A percentile compares a stretch with the other conserved stretches of the same genome.
These are phyloP conservation scores for Augochlora pura DNA, from an alignment of 1,140 invertebrate species.

Conservation along the genomic window DNA sequence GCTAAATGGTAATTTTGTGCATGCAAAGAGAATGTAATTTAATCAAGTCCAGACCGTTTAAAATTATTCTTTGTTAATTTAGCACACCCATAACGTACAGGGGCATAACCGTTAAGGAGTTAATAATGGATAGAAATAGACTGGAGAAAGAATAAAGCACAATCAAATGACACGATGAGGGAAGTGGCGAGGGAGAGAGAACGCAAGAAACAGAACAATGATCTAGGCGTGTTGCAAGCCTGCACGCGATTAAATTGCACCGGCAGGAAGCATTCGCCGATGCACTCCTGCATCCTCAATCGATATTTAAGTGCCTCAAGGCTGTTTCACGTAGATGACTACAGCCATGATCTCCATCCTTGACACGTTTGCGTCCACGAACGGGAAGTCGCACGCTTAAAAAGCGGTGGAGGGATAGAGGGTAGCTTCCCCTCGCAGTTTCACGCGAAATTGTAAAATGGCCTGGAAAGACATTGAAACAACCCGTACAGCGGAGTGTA, in stretches of 20 bases:
- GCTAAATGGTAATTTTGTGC: no score
- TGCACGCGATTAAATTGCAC: slow-evolving; percentile 3
- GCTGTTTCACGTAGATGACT: slow-evolving; percentile 31
- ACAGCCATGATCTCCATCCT: slow-evolving; percentile 43
- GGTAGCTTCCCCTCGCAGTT: neutral
- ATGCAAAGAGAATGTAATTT: no score
- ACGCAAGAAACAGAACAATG: neutral
- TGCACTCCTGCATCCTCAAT: slow-evolving; percentile 41
- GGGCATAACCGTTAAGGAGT: no score
- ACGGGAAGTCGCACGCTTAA: slow-evolving; percentile 1
- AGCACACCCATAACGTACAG: no score
- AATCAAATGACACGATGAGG: neutral
- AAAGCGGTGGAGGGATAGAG: neutral
- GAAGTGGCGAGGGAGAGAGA: neutral
- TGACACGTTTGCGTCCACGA: slow-evolving; percentile 30
- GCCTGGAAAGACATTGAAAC: neutral
- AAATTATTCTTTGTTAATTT: no score
- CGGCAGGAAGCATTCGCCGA: slow-evolving; percentile 24
- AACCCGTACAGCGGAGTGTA: no score
- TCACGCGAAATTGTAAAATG: neutral
- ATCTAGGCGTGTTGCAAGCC: slow-evolving; percentile 6
- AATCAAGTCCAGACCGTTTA: no score
- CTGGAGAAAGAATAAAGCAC: neutral
- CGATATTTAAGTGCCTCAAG: slow-evolving; percentile 44
- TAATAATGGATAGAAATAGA: neutral